phyloP scores from a whole-genome alignment of 2,113 vertebrate species.

The Apteryx owenii region DNA sequence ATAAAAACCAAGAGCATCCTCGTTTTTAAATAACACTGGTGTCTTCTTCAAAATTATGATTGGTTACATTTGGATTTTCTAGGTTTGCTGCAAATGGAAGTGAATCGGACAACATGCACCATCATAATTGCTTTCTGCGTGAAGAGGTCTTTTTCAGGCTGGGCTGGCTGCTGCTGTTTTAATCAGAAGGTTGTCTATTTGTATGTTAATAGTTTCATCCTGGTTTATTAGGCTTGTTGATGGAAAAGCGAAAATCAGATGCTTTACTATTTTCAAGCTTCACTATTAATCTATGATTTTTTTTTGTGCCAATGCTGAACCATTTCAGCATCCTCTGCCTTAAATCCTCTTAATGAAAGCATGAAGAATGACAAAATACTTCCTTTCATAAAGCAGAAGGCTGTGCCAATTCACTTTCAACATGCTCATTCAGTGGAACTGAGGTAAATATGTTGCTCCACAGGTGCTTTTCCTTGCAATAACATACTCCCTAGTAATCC shows the following conservation, averaged over 20 bases:
- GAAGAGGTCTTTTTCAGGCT: constrained; percentile 70
- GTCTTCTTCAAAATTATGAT: constrained; percentile 40
- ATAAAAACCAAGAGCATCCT: neutral
- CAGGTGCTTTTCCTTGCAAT: constrained; percentile 68
- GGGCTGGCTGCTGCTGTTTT: constrained; percentile 71
- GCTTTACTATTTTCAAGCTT: constrained; percentile 71
- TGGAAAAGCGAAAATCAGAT: constrained; percentile 79
- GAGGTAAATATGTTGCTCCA: constrained; percentile 61
- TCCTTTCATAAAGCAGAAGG: constrained; percentile 55
- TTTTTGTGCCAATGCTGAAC: constrained; percentile 49
- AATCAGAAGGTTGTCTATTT: constrained; percentile 82
- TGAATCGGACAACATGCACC: constrained; percentile 51
- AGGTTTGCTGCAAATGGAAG: constrained; percentile 55
- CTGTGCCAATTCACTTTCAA: constrained; percentile 42
- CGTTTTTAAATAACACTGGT: neutral
- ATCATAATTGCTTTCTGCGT: constrained; percentile 70
- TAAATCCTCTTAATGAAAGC: constrained; percentile 71
- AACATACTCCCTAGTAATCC: constrained; percentile 53
- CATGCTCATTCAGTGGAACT: constrained; percentile 57
- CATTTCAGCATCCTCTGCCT: constrained; percentile 69
- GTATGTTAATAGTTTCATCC: constrained; percentile 82
- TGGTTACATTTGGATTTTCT: constrained; percentile 67
- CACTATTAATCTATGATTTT: constrained; percentile 72
- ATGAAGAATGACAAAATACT: constrained; percentile 63
- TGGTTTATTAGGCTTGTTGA: constrained; percentile 77